phyloP scores from a whole-genome alignment of 2,797 vertebrate species.

The Lacerta agilis region DNA sequence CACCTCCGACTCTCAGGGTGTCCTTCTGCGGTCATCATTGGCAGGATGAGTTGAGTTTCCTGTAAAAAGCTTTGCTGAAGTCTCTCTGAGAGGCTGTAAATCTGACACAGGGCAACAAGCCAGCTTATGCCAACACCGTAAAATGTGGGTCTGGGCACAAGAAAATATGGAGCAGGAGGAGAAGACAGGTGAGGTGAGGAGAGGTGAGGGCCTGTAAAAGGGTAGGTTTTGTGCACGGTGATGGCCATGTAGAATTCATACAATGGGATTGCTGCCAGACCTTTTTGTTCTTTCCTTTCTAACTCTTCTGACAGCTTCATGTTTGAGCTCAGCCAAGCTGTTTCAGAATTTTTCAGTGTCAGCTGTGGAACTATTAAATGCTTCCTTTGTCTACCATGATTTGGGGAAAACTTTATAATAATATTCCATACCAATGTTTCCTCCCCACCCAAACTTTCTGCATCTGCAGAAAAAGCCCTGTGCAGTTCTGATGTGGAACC shows the following conservation, averaged over 20 bases:
- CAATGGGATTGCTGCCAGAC: not conserved
- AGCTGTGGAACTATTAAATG: slow-evolving; percentile 17
- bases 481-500: not conserved
- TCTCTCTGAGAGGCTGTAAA: not conserved
- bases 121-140: not conserved
- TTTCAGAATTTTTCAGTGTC: slow-evolving; percentile 1
- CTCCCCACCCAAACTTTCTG: not conserved
- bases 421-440: too few species aligned
- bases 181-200: slow-evolving; percentile 42
- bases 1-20: slow-evolving; percentile 20
- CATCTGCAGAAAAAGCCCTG: not conserved
- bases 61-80: not conserved
- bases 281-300: slow-evolving; percentile 16
- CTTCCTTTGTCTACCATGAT: slow-evolving; percentile 24
- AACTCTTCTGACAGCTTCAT: slow-evolving; percentile 21
- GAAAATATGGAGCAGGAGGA: slow-evolving; percentile 5
- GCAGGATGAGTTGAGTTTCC: not conserved
- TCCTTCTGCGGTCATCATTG: not conserved
- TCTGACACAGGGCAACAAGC: slow-evolving; percentile 40
- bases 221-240: not conserved
- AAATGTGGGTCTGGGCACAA: not conserved
- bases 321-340: slow-evolving; percentile 25
- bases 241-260: not conserved
- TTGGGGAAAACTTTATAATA: not conserved
- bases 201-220: slow-evolving; percentile 36